Conservation (phyloP, 2,113 vertebrate genomes). For the Glaucomys volans region DNA sequence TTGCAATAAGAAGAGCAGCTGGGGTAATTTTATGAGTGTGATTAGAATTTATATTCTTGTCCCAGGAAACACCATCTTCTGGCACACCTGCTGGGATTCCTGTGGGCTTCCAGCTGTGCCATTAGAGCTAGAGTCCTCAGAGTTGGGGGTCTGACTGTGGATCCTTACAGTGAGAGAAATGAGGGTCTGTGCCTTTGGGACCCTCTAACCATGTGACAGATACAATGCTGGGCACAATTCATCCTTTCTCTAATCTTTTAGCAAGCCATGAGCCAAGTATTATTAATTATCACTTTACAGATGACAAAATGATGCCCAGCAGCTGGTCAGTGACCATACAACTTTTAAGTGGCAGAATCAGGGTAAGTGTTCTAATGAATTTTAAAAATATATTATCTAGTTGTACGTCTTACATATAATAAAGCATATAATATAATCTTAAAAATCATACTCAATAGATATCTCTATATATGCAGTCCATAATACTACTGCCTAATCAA, state of each 20-base stretch:
- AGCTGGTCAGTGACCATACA: neutral
- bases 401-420: neutral
- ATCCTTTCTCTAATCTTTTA: neutral
- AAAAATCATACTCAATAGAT: neutral
- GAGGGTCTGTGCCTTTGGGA: neutral
- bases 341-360: neutral
- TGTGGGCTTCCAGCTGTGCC: neutral
- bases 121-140: too few species aligned
- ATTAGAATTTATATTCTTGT: neutral
- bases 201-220: neutral
- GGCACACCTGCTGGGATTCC: neutral
- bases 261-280: neutral
- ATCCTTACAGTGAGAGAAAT: neutral
- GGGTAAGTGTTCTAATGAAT: neutral
- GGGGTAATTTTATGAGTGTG: neutral
- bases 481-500: neutral
- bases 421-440: neutral
- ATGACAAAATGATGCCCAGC: too few species aligned
- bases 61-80: neutral
- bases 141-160: neutral
- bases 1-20: neutral
- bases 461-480: neutral
- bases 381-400: neutral
- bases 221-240: neutral
- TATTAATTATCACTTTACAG: neutral